A percentile compares a stretch with the other conserved stretches of the same genome.
Conservation (phyloP, 2,113 vertebrate genomes). For the Seriola aureovittata region DNA sequence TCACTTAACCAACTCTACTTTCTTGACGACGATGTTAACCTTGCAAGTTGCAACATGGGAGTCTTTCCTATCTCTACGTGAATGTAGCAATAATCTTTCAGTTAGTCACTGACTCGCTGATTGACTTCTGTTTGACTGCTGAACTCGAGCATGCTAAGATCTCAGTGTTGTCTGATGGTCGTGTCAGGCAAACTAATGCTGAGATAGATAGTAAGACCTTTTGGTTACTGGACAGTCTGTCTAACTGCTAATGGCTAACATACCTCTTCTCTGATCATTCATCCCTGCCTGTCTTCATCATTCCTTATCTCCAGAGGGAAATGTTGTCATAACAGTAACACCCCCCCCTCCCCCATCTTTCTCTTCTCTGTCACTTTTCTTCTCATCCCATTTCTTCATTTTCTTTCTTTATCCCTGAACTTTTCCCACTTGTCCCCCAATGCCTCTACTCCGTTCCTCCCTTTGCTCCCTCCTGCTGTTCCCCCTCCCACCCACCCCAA, state of each 20-base stretch:
- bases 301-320: constrained; percentile 20
- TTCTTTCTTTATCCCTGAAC: constrained; percentile 20
- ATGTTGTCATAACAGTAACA: constrained; percentile 8
- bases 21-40: not conserved
- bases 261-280: constrained; percentile 21
- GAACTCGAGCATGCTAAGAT: not conserved
- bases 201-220: not conserved
- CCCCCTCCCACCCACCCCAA: not conserved
- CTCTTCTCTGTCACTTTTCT: constrained; percentile 12
- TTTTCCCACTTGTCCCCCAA: not conserved
- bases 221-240: not conserved
- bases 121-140: not conserved
- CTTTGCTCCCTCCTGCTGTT: not conserved
- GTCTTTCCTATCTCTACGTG: not conserved
- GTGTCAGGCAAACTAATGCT: not conserved
- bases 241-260: constrained; percentile 5
- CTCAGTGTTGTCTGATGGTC: not conserved
- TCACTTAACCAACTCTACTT: not conserved
- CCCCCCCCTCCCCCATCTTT: not conserved
- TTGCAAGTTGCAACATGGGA: not conserved
- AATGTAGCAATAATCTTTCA: not conserved
- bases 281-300: constrained; percentile 11
- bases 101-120: not conserved
- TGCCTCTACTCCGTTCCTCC: constrained; percentile 1
- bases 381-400: constrained; percentile 20